These are phyloP conservation scores for Plodia interpunctella DNA, from an alignment of 1,140 invertebrate species.

Conservation along the genomic window DNA sequence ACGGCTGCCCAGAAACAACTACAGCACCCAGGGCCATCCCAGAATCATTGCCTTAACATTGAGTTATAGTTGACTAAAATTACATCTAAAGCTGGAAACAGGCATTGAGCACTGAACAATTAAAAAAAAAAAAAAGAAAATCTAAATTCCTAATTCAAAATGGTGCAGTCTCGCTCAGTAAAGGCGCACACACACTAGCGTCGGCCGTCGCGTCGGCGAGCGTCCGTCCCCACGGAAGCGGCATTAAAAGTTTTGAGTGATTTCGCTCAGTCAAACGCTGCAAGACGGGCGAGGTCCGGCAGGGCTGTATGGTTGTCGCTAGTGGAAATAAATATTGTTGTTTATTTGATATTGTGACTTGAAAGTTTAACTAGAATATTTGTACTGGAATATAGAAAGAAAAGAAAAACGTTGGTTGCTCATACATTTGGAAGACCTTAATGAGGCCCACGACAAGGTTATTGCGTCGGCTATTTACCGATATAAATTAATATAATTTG, in stretches of 20 bases:
- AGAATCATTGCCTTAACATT: constrained; percentile 6
- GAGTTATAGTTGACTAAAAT: no score
- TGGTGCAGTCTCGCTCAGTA: background rate
- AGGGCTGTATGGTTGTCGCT: constrained; percentile 33
- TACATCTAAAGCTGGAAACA: no score
- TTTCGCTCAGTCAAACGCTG: constrained; percentile 73
- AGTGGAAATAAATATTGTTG: background rate
- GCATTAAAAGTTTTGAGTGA: constrained; percentile 76
- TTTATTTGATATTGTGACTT: background rate
- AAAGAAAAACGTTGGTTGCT: no score
- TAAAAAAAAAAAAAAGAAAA: background rate
- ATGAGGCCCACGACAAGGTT: no score
- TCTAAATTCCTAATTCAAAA: background rate
- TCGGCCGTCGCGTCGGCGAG: background rate
- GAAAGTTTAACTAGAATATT: no score
- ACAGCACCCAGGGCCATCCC: no score
- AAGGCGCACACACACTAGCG: constrained; percentile 9
- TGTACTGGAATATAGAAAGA: no score
- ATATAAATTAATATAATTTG: no score
- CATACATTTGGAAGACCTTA: no score
- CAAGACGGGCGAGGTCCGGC: constrained; percentile 55
- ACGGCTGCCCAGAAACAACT: no score
- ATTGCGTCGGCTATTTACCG: no score
- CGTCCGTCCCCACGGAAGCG: constrained; percentile 55
- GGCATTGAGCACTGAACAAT: background rate